phyloP scores from a whole-genome alignment of 1,140 invertebrate genomes.

The Cotesia glomerata region DNA sequence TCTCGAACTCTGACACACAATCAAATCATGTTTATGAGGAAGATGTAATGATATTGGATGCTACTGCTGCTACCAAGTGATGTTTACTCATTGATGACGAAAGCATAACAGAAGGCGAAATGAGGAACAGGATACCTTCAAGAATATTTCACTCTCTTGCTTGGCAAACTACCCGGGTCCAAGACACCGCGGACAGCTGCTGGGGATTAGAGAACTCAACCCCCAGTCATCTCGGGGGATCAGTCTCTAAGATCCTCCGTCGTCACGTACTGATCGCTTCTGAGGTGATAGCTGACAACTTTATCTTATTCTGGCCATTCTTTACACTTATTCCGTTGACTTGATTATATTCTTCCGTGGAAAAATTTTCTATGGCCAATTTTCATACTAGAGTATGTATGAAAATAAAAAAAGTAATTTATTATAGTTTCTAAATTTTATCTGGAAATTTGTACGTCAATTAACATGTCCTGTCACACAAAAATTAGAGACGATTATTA shows the following conservation, averaged over 20 bases:
- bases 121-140: not conserved
- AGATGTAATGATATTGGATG: too few species aligned
- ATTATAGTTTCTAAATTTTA: too few species aligned
- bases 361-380: too few species aligned
- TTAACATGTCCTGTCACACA: too few species aligned
- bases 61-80: too few species aligned
- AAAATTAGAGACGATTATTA: too few species aligned
- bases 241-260: constrained; percentile 23
- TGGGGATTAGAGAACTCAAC: constrained; percentile 45
- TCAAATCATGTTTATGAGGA: too few species aligned
- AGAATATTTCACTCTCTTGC: not conserved
- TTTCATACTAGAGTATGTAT: too few species aligned
- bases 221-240: constrained; percentile 33
- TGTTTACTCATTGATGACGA: not conserved
- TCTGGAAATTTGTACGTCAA: too few species aligned
- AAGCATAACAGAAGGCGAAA: constrained; percentile 2
- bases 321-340: not conserved
- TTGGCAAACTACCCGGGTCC: constrained; percentile 6
- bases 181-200: constrained; percentile 26
- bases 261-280: constrained; percentile 26
- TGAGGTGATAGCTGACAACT: not conserved
- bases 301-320: constrained; percentile 1
- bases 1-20: not conserved
- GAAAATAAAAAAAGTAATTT: too few species aligned
- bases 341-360: too few species aligned